Conservation (phyloP, 2,888 invertebrate genomes). For the Synanthedon formicaeformis region DNA sequence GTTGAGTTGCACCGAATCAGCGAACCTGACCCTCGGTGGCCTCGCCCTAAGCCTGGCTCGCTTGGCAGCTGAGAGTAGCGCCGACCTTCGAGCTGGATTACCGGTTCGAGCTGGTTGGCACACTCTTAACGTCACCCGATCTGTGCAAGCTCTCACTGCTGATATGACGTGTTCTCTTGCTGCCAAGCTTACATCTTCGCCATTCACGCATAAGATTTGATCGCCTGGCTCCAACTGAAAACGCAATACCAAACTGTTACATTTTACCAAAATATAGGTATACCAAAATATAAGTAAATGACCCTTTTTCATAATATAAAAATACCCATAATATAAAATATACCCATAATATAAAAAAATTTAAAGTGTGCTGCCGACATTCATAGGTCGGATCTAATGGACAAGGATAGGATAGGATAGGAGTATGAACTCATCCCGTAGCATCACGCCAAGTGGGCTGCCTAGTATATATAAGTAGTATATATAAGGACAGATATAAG, state of each 20-base stretch:
- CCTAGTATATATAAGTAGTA: no score
- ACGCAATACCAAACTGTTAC: no score
- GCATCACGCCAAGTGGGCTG: no score
- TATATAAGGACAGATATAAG: no score
- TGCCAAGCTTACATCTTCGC: slow-evolving; percentile 87
- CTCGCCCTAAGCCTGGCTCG: slow-evolving; percentile 83
- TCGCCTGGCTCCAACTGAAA: slow-evolving; percentile 86
- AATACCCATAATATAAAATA: no score
- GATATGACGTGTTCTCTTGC: slow-evolving; percentile 91
- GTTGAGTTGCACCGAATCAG: slow-evolving; percentile 89
- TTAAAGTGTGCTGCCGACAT: no score
- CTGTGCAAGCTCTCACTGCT: slow-evolving; percentile 84
- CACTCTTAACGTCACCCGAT: slow-evolving; percentile 80
- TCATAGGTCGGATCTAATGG: slow-evolving; percentile 1
- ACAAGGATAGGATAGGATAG: no score
- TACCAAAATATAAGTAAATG: no score
- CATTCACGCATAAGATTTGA: slow-evolving; percentile 90
- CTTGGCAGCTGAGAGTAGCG: slow-evolving; percentile 88
- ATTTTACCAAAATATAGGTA: no score
- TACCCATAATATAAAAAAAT: no score
- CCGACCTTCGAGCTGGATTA: slow-evolving; percentile 78
- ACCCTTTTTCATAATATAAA: no score
- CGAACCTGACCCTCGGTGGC: slow-evolving; percentile 88
- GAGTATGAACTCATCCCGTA: no score
- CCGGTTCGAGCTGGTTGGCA: slow-evolving; percentile 79